phyloP scores from a whole-genome alignment of 64 coral and sea anemone genomes.

The Orbicella faveolata region DNA sequence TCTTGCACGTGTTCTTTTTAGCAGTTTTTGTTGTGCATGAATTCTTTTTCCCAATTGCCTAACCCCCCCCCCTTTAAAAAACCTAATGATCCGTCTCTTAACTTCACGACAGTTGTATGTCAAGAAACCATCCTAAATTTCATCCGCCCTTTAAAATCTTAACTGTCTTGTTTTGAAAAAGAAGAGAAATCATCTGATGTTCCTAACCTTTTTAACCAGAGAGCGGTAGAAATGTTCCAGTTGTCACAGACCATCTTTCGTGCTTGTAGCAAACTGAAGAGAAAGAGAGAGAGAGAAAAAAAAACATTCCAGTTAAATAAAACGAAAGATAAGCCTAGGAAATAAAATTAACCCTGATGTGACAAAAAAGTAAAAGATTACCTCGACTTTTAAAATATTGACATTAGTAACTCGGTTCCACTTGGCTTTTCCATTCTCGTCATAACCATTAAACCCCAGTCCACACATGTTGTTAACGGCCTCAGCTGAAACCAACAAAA shows the following conservation, averaged over 20 bases:
- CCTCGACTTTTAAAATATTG: slow-evolving; percentile 20
- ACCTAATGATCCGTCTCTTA: no score
- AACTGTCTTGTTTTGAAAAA: no score
- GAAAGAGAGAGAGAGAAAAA: not conserved
- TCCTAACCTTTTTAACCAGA: not conserved
- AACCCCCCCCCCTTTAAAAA: no score
- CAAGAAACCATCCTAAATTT: no score
- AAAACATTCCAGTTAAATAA: not conserved
- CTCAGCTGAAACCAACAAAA: slow-evolving; percentile 44
- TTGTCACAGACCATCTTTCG: not conserved
- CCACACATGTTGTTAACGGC: slow-evolving; percentile 68
- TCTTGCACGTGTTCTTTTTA: no score
- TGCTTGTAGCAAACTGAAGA: not conserved
- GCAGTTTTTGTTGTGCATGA: no score
- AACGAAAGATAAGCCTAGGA: no score
- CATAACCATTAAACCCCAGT: slow-evolving; percentile 79
- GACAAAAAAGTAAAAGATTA: not conserved
- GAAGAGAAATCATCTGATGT: not conserved
- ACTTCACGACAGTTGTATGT: no score
- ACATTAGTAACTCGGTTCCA: slow-evolving; percentile 60
- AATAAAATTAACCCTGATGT: not conserved
- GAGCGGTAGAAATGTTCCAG: not conserved
- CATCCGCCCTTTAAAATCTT: no score
- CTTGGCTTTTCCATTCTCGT: slow-evolving; percentile 41
- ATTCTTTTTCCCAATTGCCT: no score